Evolutionary conservation across 2,113 vertebrate genomes (phyloP).

Genomic region (Talpa occidentalis): DNA sequence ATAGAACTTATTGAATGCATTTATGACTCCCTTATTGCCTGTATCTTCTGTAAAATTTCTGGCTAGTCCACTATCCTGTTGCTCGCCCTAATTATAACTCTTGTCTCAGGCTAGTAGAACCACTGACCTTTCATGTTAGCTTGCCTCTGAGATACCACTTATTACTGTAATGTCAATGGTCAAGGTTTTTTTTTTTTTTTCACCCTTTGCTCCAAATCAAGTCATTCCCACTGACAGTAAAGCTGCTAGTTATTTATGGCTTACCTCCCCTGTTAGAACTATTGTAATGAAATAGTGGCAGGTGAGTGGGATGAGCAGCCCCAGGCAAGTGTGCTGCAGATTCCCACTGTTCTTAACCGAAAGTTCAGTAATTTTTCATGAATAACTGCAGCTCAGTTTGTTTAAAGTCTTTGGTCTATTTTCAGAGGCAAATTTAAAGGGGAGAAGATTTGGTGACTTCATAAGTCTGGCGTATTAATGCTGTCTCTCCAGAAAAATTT

Average conservation of each 20-base stretch:
- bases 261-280: background rate
- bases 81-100: conserved; percentile 17
- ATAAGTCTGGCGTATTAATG: background rate
- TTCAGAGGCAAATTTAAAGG: conserved; percentile 35
- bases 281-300: background rate
- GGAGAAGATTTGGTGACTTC: background rate
- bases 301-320: background rate
- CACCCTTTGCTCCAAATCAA: background rate
- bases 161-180: background rate
- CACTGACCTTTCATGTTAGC: background rate
- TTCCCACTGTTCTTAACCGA: background rate
- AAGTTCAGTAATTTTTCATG: conserved; percentile 22
- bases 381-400: conserved; percentile 9
- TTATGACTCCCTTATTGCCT: background rate
- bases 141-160: background rate
- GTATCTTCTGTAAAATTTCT: background rate
- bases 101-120: background rate
- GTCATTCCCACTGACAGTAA: background rate
- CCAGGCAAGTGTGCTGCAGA: background rate
- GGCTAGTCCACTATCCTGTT: background rate
- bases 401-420: conserved; percentile 11
- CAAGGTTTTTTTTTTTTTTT: background rate
- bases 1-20: background rate
- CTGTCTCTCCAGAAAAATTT: background rate
- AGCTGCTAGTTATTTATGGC: background rate